These are phyloP conservation scores for Babylonia areolata DNA, from an alignment of 1,140 invertebrate genomes.

Conservation along the genomic window DNA sequence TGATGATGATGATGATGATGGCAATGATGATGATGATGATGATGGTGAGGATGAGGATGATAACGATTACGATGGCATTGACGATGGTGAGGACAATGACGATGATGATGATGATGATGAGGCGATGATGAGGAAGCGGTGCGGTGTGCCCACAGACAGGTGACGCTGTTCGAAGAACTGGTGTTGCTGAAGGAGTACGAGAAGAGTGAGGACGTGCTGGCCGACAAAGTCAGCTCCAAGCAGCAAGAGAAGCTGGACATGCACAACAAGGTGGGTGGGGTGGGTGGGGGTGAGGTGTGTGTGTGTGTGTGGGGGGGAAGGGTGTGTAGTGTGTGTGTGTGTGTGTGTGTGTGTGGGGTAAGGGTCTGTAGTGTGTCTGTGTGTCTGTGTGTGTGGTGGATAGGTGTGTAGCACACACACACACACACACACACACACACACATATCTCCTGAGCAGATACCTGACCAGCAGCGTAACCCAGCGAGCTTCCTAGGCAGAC, in stretches of 20 bases:
- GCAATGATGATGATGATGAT: too few species aligned
- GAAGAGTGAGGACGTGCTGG: slow-evolving; percentile 82
- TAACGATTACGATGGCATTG: too few species aligned
- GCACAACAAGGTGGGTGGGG: slow-evolving; percentile 68
- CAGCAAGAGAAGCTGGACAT: slow-evolving; percentile 79
- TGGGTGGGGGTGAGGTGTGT: slow-evolving; percentile 5
- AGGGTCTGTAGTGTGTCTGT: not conserved
- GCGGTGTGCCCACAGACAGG: slow-evolving; percentile 78
- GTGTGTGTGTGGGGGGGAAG: not conserved
- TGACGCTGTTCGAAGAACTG: slow-evolving; percentile 88
- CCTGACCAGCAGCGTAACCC: too few species aligned
- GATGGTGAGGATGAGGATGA: too few species aligned
- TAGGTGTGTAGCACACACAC: too few species aligned
- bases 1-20: too few species aligned
- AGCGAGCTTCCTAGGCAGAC: too few species aligned
- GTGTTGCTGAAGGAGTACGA: slow-evolving; percentile 86
- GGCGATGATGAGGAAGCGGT: not conserved
- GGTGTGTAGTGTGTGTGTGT: not conserved
- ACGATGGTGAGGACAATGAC: too few species aligned
- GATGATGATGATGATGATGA: not conserved
- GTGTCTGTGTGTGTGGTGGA: not conserved
- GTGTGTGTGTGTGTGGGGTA: not conserved
- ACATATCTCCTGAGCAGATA: too few species aligned
- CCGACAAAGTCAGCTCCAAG: slow-evolving; percentile 80
- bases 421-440: too few species aligned